A percentile compares a stretch with the other conserved stretches of the same genome.
These are phyloP conservation scores for Benthochromis sp. DNA, from an alignment of 2,113 vertebrate genomes.

Conservation along the genomic window DNA sequence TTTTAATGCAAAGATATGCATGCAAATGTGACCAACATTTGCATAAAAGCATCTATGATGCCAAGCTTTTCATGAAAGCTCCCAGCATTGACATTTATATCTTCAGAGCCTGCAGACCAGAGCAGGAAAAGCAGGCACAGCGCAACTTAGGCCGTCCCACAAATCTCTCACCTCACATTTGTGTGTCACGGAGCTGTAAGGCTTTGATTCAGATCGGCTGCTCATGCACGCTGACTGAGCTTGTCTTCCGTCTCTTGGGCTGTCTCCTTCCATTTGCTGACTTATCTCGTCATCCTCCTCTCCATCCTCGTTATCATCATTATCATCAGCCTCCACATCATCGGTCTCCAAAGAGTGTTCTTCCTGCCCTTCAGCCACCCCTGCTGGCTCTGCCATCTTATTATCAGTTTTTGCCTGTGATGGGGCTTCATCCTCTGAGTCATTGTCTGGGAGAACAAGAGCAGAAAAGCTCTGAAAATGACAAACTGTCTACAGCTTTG, in stretches of 20 bases:
- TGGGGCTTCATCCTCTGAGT: slow-evolving; percentile 40
- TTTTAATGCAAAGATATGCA: not conserved
- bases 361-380: not conserved
- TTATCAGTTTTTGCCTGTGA: not conserved
- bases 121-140: not conserved
- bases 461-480: not conserved
- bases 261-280: slow-evolving; percentile 12
- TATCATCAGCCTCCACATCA: not conserved
- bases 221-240: slow-evolving; percentile 69
- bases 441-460: slow-evolving; percentile 33
- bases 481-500: not conserved
- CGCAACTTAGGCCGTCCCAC: not conserved
- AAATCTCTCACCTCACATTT: slow-evolving; percentile 84
- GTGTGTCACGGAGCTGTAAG: slow-evolving; percentile 90
- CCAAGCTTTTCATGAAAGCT: not conserved
- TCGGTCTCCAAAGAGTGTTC: not conserved
- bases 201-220: slow-evolving; percentile 84
- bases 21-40: not conserved
- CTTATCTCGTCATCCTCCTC: slow-evolving; percentile 10
- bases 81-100: not conserved
- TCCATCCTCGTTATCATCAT: not conserved
- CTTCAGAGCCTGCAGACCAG: not conserved
- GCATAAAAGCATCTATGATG: not conserved
- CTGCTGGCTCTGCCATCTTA: not conserved
- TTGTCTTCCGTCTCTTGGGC: slow-evolving; percentile 59